phyloP scores from a whole-genome alignment of 1,140 invertebrate genomes.

The Pemphigus obesinymphae region DNA sequence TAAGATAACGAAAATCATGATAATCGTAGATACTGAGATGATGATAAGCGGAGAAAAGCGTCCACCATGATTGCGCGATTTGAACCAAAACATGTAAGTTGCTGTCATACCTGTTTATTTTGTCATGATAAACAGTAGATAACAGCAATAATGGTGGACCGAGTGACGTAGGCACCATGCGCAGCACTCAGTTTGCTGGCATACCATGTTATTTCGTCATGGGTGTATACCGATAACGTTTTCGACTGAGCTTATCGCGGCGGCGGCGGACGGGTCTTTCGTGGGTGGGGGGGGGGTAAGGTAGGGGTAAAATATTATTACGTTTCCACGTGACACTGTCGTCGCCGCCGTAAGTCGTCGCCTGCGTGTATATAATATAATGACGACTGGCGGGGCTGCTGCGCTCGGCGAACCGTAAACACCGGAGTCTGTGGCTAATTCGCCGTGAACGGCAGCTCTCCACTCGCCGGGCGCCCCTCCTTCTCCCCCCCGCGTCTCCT shows the following conservation, averaged over 20 bases:
- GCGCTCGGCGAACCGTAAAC: conserved; percentile 7
- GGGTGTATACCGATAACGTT: neutral
- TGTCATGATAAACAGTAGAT: no score
- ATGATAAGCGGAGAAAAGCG: no score
- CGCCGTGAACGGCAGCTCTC: conserved; percentile 39
- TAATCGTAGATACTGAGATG: no score
- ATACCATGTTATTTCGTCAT: neutral
- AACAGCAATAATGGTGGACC: no score
- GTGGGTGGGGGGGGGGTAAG: neutral
- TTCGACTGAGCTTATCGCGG: no score
- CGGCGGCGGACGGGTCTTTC: no score
- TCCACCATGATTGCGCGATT: no score
- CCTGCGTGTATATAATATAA: neutral
- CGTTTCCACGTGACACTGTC: conserved; percentile 6
- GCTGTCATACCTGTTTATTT: no score
- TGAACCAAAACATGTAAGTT: no score
- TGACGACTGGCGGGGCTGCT: neutral
- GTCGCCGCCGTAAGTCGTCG: neutral
- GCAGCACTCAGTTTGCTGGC: no score
- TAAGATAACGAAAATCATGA: no score
- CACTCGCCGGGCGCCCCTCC: neutral
- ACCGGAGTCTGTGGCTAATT: conserved; percentile 37
- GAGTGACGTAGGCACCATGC: no score
- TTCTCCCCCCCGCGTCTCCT: neutral
- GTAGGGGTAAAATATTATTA: conserved; percentile 7